A percentile compares a stretch with the other conserved stretches of the same genome.
Evolutionary conservation across 2,113 vertebrate genomes (phyloP).

Genomic region (Oenanthe melanoleuca): DNA sequence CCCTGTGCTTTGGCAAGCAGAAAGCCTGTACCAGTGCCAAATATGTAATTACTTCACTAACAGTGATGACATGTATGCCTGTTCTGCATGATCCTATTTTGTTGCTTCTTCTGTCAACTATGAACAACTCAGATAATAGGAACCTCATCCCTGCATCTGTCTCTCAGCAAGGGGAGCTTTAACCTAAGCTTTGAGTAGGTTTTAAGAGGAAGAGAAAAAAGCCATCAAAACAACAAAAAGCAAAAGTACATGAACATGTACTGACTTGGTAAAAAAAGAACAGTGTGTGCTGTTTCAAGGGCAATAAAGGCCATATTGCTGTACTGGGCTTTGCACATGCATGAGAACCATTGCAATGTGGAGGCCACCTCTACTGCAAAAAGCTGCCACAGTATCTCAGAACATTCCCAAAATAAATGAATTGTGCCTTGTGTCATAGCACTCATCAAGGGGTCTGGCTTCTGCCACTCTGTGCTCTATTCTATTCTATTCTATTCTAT

Average conservation of each 20-base stretch:
- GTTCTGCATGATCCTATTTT: slow-evolving; percentile 43
- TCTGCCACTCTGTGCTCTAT: neutral
- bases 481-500: neutral
- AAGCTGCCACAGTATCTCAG: neutral
- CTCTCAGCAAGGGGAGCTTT: slow-evolving; percentile 42
- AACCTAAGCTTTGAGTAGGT: neutral
- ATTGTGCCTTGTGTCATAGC: neutral
- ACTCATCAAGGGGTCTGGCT: neutral
- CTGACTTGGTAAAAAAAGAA: neutral
- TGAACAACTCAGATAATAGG: slow-evolving; percentile 25
- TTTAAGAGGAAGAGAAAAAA: neutral
- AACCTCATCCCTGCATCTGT: slow-evolving; percentile 49
- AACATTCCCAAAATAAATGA: neutral
- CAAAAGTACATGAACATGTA: neutral
- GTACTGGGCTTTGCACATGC: neutral
- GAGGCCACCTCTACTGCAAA: neutral
- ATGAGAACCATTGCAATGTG: neutral
- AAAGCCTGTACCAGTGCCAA: slow-evolving; percentile 52
- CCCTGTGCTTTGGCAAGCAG: slow-evolving; percentile 48
- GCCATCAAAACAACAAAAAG: neutral
- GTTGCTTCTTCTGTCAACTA: slow-evolving; percentile 39
- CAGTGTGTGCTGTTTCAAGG: neutral
- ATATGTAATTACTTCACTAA: slow-evolving; percentile 66
- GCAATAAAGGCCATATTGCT: neutral
- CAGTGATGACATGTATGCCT: slow-evolving; percentile 34